These are phyloP conservation scores for Chanos chanos DNA, from an alignment of 2,797 vertebrate species.

Conservation along the genomic window DNA sequence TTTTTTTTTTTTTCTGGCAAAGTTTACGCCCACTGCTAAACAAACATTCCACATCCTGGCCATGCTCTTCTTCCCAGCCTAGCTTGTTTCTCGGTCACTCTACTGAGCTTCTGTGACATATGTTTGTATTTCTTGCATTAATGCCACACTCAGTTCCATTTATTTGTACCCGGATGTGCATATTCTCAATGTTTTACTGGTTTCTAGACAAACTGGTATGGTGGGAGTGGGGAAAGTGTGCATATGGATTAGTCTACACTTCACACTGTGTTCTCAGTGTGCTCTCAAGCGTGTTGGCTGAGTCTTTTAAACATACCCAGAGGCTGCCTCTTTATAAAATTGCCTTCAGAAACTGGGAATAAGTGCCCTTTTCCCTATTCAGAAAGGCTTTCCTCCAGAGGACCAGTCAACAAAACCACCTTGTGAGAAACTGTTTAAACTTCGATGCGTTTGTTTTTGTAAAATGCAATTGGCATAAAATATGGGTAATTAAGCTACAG, in stretches of 20 bases:
- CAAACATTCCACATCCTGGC: slow-evolving; percentile 67
- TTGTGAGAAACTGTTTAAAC: slow-evolving; percentile 28
- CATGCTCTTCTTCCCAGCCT: not conserved
- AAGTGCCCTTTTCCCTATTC: slow-evolving; percentile 17
- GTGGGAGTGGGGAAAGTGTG: too few species aligned
- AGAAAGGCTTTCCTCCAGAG: slow-evolving; percentile 29
- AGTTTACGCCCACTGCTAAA: slow-evolving; percentile 55
- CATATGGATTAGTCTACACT: too few species aligned
- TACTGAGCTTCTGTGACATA: slow-evolving; percentile 20
- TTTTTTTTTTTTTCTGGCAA: slow-evolving; percentile 42
- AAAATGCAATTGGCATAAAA: slow-evolving; percentile 41
- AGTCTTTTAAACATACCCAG: slow-evolving; percentile 18
- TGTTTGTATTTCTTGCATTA: not conserved
- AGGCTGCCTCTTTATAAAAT: slow-evolving; percentile 22
- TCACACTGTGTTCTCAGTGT: slow-evolving; percentile 7
- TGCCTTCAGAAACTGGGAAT: slow-evolving; percentile 20
- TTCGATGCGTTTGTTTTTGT: slow-evolving; percentile 31
- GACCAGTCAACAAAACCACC: slow-evolving; percentile 34
- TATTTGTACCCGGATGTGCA: too few species aligned
- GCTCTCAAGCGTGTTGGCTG: not conserved
- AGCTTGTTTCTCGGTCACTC: not conserved
- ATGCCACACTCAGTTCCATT: too few species aligned
- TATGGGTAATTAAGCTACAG: slow-evolving; percentile 24
- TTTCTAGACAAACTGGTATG: too few species aligned
- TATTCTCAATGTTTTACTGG: too few species aligned